Evolutionary conservation across 2,888 invertebrate species (phyloP), one percentile per base, ranked within the genome.

Genomic region (Schrankia costaestrigalis): DNA sequence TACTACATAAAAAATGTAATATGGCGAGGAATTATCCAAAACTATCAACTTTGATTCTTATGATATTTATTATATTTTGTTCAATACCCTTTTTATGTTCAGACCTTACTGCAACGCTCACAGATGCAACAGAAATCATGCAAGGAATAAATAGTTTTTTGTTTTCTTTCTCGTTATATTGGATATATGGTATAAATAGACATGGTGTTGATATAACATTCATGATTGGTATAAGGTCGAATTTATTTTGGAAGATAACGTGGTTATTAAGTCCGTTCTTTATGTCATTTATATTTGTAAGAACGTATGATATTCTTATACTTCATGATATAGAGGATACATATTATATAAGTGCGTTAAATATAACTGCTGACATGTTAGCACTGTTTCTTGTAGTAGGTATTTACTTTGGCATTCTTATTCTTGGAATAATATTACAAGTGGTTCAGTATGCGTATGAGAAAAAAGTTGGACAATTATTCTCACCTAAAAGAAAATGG

Each of bases 191-290:
- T 3, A 71, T 69, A 14, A 61, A 67, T 18, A 77, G 74, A 13
- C 85, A 85, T 31, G 78, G 68, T 18, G 62, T 79, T 10, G 86
- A 86, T 39, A 85, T 86, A 22, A 75, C 73, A 41, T 86, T 85
- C 35, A 86, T 86, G 86, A 79, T 85, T 47, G 86, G 86, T 2
- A 69, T 86, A 8, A 86, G 83, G 54, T 64, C 82, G 0, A 81
- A 73, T 34, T 71, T 71, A 26, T 79, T 74, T 61, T 82, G 76
- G 78, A 82, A 79, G 63, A 41, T 75, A 27, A 36, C 66, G 0
- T 84, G 84, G 83, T 5, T 74, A 5, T 22, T 76, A 1, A 83
- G 69, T 55, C 86, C 86, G 0, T n/a, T 84, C 0, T 33, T 77
- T 7, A 41, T 78, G 12, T 3, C 37, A 1, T 2, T 52, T 6